These are phyloP conservation scores for Mus spicilegus DNA, from an alignment of 2,113 vertebrate genomes.

Conservation along the genomic window DNA sequence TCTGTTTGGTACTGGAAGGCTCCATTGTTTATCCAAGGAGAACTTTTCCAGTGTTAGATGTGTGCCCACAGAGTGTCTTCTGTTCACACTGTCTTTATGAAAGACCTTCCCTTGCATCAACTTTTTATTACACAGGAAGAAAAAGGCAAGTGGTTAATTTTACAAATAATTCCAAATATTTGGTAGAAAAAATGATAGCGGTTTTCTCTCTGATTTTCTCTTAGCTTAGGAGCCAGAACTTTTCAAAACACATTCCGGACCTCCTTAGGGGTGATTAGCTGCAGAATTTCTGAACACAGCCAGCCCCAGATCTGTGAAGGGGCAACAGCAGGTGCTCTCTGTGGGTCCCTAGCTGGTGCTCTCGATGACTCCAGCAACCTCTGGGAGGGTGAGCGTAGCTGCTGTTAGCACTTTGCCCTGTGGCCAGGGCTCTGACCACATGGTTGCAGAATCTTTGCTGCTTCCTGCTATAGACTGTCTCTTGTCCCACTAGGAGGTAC, in stretches of 20 bases:
- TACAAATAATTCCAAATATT: not conserved
- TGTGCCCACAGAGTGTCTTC: not conserved
- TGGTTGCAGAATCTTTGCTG: not conserved
- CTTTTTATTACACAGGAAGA: not conserved
- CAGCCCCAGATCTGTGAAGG: not conserved
- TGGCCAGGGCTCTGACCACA: not conserved
- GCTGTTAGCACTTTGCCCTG: too few relatives aligned
- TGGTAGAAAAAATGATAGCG: not conserved
- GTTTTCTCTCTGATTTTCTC: not conserved
- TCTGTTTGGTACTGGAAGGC: too few relatives aligned
- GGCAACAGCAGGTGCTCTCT: not conserved
- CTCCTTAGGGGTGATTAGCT: not conserved
- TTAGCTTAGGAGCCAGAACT: not conserved
- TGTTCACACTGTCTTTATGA: not conserved
- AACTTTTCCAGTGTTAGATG: not conserved
- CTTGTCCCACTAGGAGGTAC: not conserved
- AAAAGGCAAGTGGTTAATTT: not conserved
- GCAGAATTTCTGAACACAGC: not conserved
- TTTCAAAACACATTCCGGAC: not conserved
- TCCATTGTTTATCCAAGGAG: not conserved
- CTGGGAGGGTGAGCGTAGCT: not conserved
- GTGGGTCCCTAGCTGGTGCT: not conserved
- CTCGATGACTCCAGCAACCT: rapidly evolving
- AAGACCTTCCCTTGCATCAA: not conserved
- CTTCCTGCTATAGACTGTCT: not conserved